Percentiles rank a stretch among this genome's conserved stretches.
These are phyloP conservation scores for Enteromius afrohamiltoni DNA, from an alignment of 2,797 vertebrate genomes.

Conservation along the genomic window DNA sequence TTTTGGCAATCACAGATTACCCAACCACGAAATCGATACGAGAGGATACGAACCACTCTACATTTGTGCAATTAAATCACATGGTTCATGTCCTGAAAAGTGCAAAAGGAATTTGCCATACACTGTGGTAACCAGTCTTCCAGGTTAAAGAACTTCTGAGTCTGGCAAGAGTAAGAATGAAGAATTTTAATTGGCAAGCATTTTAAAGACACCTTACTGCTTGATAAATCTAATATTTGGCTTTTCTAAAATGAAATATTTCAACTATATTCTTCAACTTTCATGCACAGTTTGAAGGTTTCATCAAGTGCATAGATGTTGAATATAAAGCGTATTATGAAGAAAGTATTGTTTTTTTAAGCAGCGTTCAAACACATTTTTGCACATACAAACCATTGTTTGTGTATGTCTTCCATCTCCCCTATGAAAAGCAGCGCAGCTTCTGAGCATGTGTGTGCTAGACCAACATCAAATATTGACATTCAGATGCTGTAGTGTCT, in stretches of 20 bases:
- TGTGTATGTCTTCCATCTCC: not conserved
- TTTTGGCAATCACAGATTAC: slow-evolving; percentile 79
- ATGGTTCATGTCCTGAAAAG: slow-evolving; percentile 52
- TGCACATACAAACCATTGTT: not conserved
- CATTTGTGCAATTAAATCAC: slow-evolving; percentile 33
- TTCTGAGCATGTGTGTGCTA: slow-evolving; percentile 22
- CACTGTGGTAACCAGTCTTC: not conserved
- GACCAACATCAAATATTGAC: slow-evolving; percentile 37
- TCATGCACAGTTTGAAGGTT: not conserved
- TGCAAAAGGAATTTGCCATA: slow-evolving; percentile 62
- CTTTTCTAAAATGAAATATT: not conserved
- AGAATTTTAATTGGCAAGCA: not conserved
- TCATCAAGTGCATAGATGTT: not conserved
- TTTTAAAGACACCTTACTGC: not conserved
- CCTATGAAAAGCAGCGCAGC: not conserved
- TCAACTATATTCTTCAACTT: slow-evolving; percentile 11
- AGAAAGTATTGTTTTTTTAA: not conserved
- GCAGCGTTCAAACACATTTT: not conserved
- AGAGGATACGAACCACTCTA: slow-evolving; percentile 50
- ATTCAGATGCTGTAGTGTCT: slow-evolving; percentile 37
- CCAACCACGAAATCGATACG: slow-evolving; percentile 73
- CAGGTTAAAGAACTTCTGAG: not conserved
- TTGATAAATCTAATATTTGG: not conserved
- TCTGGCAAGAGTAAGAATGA: not conserved
- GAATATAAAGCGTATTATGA: not conserved